A percentile compares a stretch with the other conserved stretches of the same genome.
These are phyloP conservation scores for Choloepus hoffmanni DNA, from an alignment of 2,113 vertebrate species.

Conservation along the genomic window DNA sequence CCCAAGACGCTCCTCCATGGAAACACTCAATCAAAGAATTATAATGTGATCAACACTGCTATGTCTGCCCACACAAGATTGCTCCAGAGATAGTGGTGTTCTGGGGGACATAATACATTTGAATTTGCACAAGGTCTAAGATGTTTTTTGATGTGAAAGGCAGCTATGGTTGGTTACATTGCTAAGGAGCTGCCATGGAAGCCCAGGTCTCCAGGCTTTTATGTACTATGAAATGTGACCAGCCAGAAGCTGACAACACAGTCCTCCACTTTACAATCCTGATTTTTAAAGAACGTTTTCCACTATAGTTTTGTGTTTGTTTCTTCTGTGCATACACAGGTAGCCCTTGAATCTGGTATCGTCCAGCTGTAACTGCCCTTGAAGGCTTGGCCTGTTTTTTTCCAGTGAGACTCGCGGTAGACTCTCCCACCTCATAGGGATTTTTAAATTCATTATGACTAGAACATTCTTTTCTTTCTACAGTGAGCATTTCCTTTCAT, in stretches of 20 bases:
- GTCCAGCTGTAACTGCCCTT: neutral
- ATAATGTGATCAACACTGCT: no score
- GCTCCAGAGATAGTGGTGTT: no score
- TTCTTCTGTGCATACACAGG: neutral
- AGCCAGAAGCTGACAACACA: neutral
- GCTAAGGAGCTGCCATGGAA: no score
- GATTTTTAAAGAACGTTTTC: neutral
- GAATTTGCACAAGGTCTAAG: neutral
- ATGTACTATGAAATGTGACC: neutral
- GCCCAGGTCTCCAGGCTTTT: neutral
- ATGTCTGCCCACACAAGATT: no score
- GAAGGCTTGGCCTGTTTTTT: neutral
- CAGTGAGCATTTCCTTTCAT: neutral
- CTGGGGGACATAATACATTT: no score
- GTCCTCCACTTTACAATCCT: neutral
- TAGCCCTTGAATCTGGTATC: neutral
- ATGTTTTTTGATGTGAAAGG: neutral
- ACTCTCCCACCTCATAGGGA: neutral
- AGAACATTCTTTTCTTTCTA: neutral
- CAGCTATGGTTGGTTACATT: fast-evolving
- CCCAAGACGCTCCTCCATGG: no score
- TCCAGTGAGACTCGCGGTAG: fast-evolving
- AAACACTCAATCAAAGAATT: no score
- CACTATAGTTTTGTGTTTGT: no score
- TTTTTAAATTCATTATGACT: neutral